These are phyloP conservation scores for Jacana jacana DNA, from an alignment of 2,113 vertebrate genomes.

Conservation along the genomic window DNA sequence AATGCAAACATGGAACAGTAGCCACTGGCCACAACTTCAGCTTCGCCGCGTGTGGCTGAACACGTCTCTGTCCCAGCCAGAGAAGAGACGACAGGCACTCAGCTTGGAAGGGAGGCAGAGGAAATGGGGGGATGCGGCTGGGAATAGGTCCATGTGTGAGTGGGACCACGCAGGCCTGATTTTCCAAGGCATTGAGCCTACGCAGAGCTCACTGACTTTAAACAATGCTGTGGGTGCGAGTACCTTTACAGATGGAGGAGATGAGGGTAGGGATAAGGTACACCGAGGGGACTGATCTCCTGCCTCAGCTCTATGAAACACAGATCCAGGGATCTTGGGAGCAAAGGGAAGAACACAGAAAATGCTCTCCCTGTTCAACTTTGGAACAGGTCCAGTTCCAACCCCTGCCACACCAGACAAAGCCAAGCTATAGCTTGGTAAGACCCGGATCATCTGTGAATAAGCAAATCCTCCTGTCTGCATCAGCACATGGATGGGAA, in stretches of 20 bases:
- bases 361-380: neutral
- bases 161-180: neutral
- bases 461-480: neutral
- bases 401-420: neutral
- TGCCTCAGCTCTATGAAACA: neutral
- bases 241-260: neutral
- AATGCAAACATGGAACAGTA: accelerated
- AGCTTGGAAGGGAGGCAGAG: neutral
- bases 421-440: neutral
- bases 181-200: neutral
- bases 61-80: accelerated
- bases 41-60: accelerated
- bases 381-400: neutral
- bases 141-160: neutral
- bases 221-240: neutral
- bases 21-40: accelerated
- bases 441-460: neutral
- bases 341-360: neutral
- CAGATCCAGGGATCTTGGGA: neutral
- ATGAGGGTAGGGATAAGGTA: neutral
- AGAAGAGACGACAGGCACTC: no score
- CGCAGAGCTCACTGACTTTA: neutral
- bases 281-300: neutral
- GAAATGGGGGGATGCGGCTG: neutral
- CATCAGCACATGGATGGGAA: accelerated